phyloP scores from a whole-genome alignment of 2,113 vertebrate species.

The Corythaeola cristata region DNA sequence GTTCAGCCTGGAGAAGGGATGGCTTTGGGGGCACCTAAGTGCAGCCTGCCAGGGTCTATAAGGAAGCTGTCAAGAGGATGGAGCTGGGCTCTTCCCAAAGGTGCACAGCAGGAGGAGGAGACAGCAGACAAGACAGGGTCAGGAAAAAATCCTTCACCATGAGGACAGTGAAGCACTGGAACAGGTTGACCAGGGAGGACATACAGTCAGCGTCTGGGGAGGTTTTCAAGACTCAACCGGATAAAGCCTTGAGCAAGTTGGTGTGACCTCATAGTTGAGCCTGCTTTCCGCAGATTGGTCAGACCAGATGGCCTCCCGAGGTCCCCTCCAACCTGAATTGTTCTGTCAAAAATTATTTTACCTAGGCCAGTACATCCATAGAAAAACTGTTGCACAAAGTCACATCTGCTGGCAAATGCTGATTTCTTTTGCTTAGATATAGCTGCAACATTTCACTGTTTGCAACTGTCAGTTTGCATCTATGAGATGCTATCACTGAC shows the following conservation, averaged over 20 bases:
- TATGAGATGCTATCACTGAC: neutral
- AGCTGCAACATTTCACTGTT: neutral
- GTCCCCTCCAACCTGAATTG: neutral
- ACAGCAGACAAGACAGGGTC: neutral
- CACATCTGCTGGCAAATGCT: neutral
- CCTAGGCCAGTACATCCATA: neutral
- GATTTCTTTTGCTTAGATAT: slow-evolving; percentile 23
- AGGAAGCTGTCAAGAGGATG: neutral
- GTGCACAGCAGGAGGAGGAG: neutral
- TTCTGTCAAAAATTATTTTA: neutral
- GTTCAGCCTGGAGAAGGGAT: neutral
- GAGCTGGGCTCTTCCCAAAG: neutral
- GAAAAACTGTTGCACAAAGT: neutral
- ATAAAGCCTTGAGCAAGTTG: neutral
- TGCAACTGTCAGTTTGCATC: slow-evolving; percentile 13
- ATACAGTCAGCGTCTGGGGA: neutral
- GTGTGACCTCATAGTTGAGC: neutral
- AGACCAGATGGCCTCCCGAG: neutral
- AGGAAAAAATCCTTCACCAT: neutral
- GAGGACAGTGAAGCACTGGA: neutral
- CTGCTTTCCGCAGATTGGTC: neutral
- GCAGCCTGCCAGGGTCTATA: neutral
- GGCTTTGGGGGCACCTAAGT: neutral
- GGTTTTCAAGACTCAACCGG: neutral
- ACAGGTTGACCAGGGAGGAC: neutral